Base-by-base conservation (phyloP, 2,113 vertebrate species). In the Paradisaea rubra region DNA sequence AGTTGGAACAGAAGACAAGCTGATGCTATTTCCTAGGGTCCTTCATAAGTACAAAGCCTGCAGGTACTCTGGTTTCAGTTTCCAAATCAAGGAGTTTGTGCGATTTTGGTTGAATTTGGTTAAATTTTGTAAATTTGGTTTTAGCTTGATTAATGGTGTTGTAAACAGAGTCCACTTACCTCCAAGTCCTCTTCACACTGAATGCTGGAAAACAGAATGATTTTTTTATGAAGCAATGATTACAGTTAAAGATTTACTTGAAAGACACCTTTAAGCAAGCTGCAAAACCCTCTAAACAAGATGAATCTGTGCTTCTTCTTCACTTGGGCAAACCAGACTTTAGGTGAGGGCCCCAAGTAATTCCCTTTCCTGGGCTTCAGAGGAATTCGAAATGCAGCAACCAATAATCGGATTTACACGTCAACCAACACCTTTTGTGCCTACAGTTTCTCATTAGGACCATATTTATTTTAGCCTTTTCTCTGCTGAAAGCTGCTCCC, bases 171-270 rank as follows among this genome's bases (percentile, higher is more conserved):
- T 7, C 72, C 7, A 33, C 68, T 69, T 69, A 27, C 42, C 16
- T 87, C 2, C 1, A 2, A 47, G 30, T 61, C 45, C 2, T 74
- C 23, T 68, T 78, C n/a, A 24, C 0, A 0, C 0, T 12, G 16
- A 53, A 74, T 57, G 42, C 11, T 79, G 42, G 74, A 87, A 80
- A 89, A 10, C 7, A 30, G 18, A 88, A 72, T 74, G 0, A 24
- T 25, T 61, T 57, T 49, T 76, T 90, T 6, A 50, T 28, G 16
- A 54, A 64, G 6, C 2, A 39, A 64, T 57, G 10, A 66, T 82
- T 65, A 6, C 71, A 59, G 61, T 35, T 37, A 49, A 65, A 77
- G 11, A 47, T 59, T 66, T 72, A 8, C 25, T 90, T 41, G 21
- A 61, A 85, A 81, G 22, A 71, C 11, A 41, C 8, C 10, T 70